Evolutionary conservation across 2,888 invertebrate species (phyloP).

Genomic region (Philonicus albiceps): DNA sequence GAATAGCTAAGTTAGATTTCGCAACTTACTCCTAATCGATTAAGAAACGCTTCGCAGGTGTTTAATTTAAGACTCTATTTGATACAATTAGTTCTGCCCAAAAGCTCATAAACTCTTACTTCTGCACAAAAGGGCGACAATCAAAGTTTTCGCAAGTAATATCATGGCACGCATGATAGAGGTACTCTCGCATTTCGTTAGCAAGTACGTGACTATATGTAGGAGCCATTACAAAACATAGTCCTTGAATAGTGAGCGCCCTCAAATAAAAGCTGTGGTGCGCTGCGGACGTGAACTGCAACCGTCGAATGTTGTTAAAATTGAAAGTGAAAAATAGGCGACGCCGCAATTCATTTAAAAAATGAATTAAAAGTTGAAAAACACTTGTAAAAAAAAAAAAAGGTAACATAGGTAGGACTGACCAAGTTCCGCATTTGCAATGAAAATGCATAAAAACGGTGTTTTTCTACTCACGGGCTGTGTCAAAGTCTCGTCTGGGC

Average conservation of each 20-base stretch:
- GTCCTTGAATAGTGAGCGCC: background rate
- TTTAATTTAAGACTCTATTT: background rate
- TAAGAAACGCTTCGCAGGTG: background rate
- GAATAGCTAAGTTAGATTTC: background rate
- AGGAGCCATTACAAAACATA: background rate
- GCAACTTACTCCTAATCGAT: background rate
- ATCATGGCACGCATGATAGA: background rate
- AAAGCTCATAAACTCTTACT: background rate
- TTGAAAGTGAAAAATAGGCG: background rate
- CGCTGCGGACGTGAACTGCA: background rate
- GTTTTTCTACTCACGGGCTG: background rate
- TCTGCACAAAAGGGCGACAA: background rate
- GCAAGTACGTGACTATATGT: background rate
- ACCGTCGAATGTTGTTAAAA: background rate
- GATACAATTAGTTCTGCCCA: background rate
- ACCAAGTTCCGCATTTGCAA: constrained; percentile 3
- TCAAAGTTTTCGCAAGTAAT: background rate
- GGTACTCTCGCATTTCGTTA: background rate
- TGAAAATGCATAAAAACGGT: background rate
- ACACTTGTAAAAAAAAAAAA: background rate
- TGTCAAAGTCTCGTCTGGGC: background rate
- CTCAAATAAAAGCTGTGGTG: background rate
- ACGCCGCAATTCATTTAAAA: background rate
- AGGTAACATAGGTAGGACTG: background rate
- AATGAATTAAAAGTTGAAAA: background rate